Percentiles rank a stretch among this genome's conserved stretches.
phyloP scores from a whole-genome alignment of 2,888 invertebrate species.

The Ashinkailepas kermadecensis region DNA sequence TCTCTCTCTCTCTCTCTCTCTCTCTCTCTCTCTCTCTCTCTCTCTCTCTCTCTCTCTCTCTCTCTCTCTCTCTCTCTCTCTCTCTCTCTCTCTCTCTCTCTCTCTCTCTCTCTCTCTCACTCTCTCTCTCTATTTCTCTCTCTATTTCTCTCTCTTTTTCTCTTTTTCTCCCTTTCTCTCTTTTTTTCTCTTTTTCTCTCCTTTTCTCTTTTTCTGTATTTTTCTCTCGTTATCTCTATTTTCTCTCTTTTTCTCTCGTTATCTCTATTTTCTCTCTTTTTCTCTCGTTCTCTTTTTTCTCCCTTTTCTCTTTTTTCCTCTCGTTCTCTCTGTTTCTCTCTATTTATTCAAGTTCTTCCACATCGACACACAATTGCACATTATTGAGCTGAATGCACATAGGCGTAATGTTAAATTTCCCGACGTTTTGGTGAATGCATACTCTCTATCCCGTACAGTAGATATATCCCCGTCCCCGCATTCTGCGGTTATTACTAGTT shows the following conservation, averaged over 20 bases:
- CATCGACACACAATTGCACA: too few species aligned
- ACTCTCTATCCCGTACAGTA: too few species aligned
- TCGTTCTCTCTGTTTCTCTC: neutral
- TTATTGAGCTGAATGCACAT: too few species aligned
- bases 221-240: too few species aligned
- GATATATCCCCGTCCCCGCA: too few species aligned
- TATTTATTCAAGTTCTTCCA: neutral
- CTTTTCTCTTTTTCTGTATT: neutral
- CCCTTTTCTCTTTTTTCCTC: neutral
- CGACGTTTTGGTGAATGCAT: too few species aligned
- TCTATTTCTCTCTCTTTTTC: constrained; percentile 5
- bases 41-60: neutral
- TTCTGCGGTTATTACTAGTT: too few species aligned
- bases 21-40: neutral
- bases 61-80: neutral
- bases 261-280: constrained; percentile 13
- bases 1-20: neutral
- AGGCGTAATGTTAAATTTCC: too few species aligned
- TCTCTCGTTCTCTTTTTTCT: neutral
- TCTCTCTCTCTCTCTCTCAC: neutral
- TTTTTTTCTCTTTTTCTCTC: neutral
- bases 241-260: neutral
- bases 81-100: neutral
- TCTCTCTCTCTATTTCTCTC: constrained; percentile 11
- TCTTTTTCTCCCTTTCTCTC: neutral